A percentile compares a stretch with the other conserved stretches of the same genome.
Conservation (phyloP, 1,140 invertebrate species). For the Lucilia sericata region DNA sequence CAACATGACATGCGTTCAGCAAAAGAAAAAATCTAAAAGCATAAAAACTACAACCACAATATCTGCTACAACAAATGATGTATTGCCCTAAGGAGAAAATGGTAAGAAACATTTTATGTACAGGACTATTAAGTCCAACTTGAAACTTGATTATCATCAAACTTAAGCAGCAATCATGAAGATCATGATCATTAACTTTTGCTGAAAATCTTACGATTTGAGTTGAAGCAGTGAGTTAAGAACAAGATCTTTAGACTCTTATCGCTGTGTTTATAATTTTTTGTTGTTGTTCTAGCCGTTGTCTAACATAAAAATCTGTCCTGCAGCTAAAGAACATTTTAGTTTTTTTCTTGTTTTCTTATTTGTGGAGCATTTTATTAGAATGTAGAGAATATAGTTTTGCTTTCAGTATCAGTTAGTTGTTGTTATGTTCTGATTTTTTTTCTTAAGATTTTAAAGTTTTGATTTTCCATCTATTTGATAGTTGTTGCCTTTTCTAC, state of each 20-base stretch:
- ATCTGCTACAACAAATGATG: background rate
- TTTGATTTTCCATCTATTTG: background rate
- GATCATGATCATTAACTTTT: background rate
- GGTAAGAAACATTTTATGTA: background rate
- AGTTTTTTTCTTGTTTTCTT: background rate
- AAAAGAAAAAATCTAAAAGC: background rate
- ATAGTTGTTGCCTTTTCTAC: background rate
- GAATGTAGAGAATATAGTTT: background rate
- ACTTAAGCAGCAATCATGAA: background rate
- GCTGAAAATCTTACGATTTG: background rate
- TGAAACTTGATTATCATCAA: background rate
- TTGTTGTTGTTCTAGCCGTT: background rate
- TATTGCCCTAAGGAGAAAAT: slow-evolving; percentile 5
- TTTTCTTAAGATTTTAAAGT: background rate
- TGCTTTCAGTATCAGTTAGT: background rate
- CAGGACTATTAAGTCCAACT: background rate
- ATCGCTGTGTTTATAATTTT: background rate
- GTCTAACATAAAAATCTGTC: slow-evolving; percentile 24
- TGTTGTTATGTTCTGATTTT: background rate
- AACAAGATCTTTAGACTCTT: background rate
- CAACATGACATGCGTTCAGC: slow-evolving; percentile 1
- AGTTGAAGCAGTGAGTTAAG: background rate
- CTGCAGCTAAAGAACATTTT: slow-evolving; percentile 15
- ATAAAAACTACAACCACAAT: background rate
- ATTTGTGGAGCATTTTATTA: background rate